Evolutionary conservation across 2,888 invertebrate genomes (phyloP).

Genomic region (Caenorhabditis panamensis): DNA sequence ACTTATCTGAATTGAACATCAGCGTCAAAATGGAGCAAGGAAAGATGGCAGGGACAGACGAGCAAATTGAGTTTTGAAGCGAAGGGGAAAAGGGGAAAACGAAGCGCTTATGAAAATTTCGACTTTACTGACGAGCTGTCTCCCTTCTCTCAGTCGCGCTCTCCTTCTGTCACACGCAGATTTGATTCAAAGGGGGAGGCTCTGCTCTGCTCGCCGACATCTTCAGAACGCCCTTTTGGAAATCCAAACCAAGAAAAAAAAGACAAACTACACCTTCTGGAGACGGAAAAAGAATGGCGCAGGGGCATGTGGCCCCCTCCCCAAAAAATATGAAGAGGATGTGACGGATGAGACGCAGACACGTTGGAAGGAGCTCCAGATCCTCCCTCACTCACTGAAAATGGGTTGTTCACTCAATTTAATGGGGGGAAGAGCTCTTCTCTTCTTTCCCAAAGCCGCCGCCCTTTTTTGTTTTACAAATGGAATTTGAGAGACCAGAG

Average conservation of each 20-base stretch:
- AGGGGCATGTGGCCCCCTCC: neutral
- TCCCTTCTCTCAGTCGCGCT: neutral
- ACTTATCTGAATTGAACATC: constrained; percentile 43
- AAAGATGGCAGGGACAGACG: neutral
- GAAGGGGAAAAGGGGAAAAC: neutral
- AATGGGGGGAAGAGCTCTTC: too few species aligned
- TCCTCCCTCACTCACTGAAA: constrained; percentile 24
- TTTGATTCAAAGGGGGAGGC: constrained; percentile 1
- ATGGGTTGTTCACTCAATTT: constrained; percentile 48
- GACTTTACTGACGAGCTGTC: constrained; percentile 6
- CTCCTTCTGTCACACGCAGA: constrained; percentile 40
- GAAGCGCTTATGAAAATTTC: constrained; percentile 51
- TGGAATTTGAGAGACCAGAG: neutral
- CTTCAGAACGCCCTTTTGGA: neutral
- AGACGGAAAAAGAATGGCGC: constrained; percentile 12
- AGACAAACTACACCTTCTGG: constrained; percentile 8
- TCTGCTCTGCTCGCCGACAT: neutral
- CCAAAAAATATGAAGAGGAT: constrained; percentile 27
- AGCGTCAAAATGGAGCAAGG: neutral
- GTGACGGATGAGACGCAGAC: constrained; percentile 35
- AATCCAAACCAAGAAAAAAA: neutral
- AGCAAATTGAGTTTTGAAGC: constrained; percentile 40
- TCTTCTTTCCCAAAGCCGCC: neutral
- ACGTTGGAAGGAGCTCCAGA: neutral
- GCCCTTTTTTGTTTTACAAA: neutral